Percentiles rank a stretch among this genome's conserved stretches.
Conservation (phyloP, 2,113 vertebrate species). For the Anguilla rostrata region DNA sequence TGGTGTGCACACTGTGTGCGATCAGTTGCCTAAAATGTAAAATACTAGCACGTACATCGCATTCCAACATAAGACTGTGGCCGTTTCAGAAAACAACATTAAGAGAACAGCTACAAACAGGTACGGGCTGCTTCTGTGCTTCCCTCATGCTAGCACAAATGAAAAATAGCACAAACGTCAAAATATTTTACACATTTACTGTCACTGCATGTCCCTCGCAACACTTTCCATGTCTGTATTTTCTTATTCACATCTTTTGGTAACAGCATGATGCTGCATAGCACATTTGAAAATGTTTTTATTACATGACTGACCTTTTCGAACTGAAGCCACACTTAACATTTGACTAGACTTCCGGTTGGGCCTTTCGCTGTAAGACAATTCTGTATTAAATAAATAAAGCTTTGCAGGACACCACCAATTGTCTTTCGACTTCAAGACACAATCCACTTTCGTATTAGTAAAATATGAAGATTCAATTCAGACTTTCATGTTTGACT, state of each 20-base stretch:
- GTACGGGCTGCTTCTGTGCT: neutral
- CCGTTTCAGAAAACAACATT: neutral
- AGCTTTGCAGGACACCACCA: too few relatives aligned
- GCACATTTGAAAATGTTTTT: neutral
- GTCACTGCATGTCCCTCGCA: neutral
- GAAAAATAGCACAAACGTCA: neutral
- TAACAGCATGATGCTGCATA: neutral
- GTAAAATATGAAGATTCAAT: neutral
- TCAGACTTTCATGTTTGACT: neutral
- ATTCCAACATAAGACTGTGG: neutral
- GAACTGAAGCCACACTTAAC: neutral
- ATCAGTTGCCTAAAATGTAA: slow-evolving; percentile 31
- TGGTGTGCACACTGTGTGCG: slow-evolving; percentile 50
- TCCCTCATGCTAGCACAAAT: neutral
- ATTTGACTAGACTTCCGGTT: neutral
- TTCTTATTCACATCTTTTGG: neutral
- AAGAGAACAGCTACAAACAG: neutral
- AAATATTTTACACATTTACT: neutral
- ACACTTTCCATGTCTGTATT: neutral
- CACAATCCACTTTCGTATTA: too few relatives aligned
- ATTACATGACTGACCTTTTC: neutral
- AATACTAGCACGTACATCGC: slow-evolving; percentile 25
- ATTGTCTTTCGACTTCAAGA: too few relatives aligned
- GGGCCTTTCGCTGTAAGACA: neutral
- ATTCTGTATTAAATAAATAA: neutral